These are phyloP conservation scores for Hedya salicella DNA, from an alignment of 2,888 invertebrate genomes.

Conservation along the genomic window DNA sequence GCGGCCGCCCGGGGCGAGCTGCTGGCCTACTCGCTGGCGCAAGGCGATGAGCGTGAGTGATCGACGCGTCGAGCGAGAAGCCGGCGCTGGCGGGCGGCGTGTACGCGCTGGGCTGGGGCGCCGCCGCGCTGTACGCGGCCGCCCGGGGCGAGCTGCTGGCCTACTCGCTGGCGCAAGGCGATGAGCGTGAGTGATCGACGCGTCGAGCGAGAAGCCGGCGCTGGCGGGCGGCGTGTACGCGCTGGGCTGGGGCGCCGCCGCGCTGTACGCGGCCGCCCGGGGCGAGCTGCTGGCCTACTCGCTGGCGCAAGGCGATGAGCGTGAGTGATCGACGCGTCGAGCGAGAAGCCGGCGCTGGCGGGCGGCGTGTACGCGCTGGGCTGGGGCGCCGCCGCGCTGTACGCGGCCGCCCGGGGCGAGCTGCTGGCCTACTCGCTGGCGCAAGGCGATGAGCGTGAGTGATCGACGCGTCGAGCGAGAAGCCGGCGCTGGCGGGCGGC, in stretches of 20 bases:
- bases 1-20: slow-evolving; percentile 57
- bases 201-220: slow-evolving; percentile 69
- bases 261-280: slow-evolving; percentile 87
- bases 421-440: too few relatives aligned
- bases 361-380: too few relatives aligned
- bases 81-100: slow-evolving; percentile 81
- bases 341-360: too few relatives aligned
- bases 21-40: slow-evolving; percentile 80
- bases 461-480: too few relatives aligned
- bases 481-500: too few relatives aligned
- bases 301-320: slow-evolving; percentile 69
- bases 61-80: slow-evolving; percentile 88
- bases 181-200: too few relatives aligned
- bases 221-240: slow-evolving; percentile 80
- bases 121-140: slow-evolving; percentile 81
- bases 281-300: slow-evolving; percentile 84
- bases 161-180: too few relatives aligned
- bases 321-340: too few relatives aligned
- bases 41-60: slow-evolving; percentile 73
- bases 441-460: too few relatives aligned
- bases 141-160: slow-evolving; percentile 59
- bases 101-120: slow-evolving; percentile 87
- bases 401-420: too few relatives aligned
- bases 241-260: slow-evolving; percentile 85
- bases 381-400: too few relatives aligned